phyloP scores from a whole-genome alignment of 2,797 vertebrate species.

The Mallotus villosus region DNA sequence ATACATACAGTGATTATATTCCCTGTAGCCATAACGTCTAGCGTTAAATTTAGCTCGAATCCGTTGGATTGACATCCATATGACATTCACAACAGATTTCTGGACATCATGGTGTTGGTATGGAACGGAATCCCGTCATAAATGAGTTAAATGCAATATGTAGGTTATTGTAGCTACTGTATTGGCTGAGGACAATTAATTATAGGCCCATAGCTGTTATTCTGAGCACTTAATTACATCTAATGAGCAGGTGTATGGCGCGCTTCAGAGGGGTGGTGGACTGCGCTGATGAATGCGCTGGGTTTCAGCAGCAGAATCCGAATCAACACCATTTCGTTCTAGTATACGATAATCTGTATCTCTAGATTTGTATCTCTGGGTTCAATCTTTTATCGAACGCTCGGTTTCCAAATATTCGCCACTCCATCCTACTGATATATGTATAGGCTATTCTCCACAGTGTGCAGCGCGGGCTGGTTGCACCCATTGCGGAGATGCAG shows the following conservation, averaged over 20 bases:
- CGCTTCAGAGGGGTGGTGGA: slow-evolving; percentile 40
- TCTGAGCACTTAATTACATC: slow-evolving; percentile 2
- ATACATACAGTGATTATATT: slow-evolving; percentile 36
- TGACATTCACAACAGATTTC: slow-evolving; percentile 12
- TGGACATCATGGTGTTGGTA: slow-evolving; percentile 1
- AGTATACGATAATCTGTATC: too few species aligned
- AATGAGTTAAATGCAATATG: not conserved
- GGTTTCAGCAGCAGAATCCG: slow-evolving; percentile 38
- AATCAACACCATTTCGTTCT: too few species aligned
- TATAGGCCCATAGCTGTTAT: not conserved
- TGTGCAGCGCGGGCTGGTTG: slow-evolving; percentile 59
- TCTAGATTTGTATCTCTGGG: too few species aligned
- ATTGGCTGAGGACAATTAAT: not conserved
- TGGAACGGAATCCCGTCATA: not conserved
- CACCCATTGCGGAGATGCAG: slow-evolving; percentile 58
- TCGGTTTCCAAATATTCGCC: too few species aligned
- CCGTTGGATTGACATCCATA: slow-evolving; percentile 21
- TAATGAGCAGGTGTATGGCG: slow-evolving; percentile 50
- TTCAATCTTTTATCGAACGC: too few species aligned
- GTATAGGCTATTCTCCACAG: slow-evolving; percentile 1
- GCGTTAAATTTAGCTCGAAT: slow-evolving; percentile 43
- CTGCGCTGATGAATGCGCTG: slow-evolving; percentile 59
- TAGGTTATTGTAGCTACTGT: not conserved
- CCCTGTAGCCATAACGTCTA: slow-evolving; percentile 47
- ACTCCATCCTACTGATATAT: too few species aligned